Conservation (phyloP, 1,140 invertebrate species). For the Eupeodes corollae region DNA sequence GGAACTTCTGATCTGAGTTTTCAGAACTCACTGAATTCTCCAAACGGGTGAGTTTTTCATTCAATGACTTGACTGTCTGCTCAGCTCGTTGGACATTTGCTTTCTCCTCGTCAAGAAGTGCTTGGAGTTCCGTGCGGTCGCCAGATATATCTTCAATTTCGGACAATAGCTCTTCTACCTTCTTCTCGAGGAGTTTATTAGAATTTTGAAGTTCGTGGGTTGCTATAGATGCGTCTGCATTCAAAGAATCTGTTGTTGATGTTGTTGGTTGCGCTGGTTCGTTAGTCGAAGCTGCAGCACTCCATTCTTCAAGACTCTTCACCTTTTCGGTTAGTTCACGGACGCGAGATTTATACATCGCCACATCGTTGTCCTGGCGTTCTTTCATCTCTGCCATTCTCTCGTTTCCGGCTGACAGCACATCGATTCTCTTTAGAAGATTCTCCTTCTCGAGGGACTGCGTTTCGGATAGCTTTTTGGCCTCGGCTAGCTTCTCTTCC, state of each 20-base stretch:
- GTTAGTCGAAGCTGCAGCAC: conserved; percentile 14
- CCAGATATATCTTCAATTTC: conserved; percentile 46
- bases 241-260: background rate
- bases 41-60: conserved; percentile 18
- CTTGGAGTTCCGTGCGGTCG: conserved; percentile 62
- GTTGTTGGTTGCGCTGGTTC: background rate
- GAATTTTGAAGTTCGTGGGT: background rate
- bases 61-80: conserved; percentile 11
- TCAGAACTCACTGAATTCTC: background rate
- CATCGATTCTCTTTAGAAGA: conserved; percentile 57
- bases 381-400: conserved; percentile 66
- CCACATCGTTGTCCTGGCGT: conserved; percentile 58
- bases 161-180: conserved; percentile 15
- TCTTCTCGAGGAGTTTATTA: conserved; percentile 2
- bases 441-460: conserved; percentile 52
- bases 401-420: conserved; percentile 65
- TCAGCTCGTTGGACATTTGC: conserved; percentile 18
- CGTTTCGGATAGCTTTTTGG: conserved; percentile 44
- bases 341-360: conserved; percentile 56
- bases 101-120: conserved; percentile 47
- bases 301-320: conserved; percentile 47
- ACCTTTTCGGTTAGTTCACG: conserved; percentile 52
- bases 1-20: conserved; percentile 9
- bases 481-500: conserved; percentile 51
- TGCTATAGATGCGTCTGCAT: background rate